Base-by-base conservation (phyloP, 1,140 invertebrate genomes). In the Caenorhabditis tropicalis region DNA sequence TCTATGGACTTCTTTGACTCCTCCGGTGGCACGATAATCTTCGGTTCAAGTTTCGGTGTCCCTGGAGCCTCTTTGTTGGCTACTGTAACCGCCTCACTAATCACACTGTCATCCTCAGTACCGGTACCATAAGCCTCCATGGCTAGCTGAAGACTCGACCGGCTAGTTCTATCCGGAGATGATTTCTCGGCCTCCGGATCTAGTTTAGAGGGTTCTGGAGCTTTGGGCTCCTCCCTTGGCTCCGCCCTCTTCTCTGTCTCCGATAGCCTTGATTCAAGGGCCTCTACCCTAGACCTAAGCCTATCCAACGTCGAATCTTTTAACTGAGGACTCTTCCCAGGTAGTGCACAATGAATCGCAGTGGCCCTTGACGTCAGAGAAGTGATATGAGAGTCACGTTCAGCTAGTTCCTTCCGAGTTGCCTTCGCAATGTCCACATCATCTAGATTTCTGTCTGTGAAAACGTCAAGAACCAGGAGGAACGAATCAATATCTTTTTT, bases 121-220 rank as follows among this genome's bases (percentile, higher is more conserved):
- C 36, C 65, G 16, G 89, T 89, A 49, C 85, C 88, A 24, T 88
- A 79, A 21, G 89, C 88, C 49, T 89, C 88, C 88, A 89, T 90
- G 27, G 88, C 89, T 79, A 90, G 49, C 21, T 86, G 79, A 0
- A 58, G 31, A 39, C 36, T 65, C n/a, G 70, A 74, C 0, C 65
- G 65, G 36, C 65, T 74, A 0, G 58, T 65, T 2, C 58, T 29
- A 36, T 65, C 58, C 15, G 65, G 65, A 0, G 65, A 74, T 1
- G 65, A 43, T 21, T 74, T 74, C n/a, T 74, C 65, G 6, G 65
- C 19, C 12, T 43, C 36, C n/a, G 33, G n/a, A 15, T 6, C 36
- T 74, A 43, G 3, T 21, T 7, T 9, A 24, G 65, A 0, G 36
- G 65, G 29, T 27, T 5, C 6, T 1, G 0, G 2, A n/a, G 65